A percentile compares a stretch with the other conserved stretches of the same genome.
These are phyloP conservation scores for Abrostola triplasia DNA, from an alignment of 2,888 invertebrate species.

Conservation along the genomic window DNA sequence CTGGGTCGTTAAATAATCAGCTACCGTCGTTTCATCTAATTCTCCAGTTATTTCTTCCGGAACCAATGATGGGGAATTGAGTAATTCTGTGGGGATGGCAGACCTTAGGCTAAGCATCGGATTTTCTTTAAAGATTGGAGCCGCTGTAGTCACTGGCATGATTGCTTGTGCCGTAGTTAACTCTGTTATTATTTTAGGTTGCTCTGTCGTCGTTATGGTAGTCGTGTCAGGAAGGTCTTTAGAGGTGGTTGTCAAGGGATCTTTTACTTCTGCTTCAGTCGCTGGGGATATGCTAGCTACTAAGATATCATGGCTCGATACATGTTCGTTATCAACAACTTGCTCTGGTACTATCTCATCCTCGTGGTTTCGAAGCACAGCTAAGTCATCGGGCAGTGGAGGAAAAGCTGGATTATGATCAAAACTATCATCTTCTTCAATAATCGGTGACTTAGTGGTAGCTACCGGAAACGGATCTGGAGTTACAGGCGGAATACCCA, in stretches of 20 bases:
- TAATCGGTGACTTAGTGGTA: slow-evolving; percentile 71
- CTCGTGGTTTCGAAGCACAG: slow-evolving; percentile 77
- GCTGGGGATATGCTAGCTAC: slow-evolving; percentile 60
- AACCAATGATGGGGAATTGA: slow-evolving; percentile 70
- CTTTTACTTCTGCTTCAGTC: slow-evolving; percentile 52
- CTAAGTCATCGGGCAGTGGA: slow-evolving; percentile 82
- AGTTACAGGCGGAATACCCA: slow-evolving; percentile 64
- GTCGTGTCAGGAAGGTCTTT: slow-evolving; percentile 59
- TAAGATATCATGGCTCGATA: slow-evolving; percentile 64
- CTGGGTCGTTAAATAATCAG: slow-evolving; percentile 12
- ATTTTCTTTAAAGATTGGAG: slow-evolving; percentile 65
- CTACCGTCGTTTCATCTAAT: slow-evolving; percentile 57
- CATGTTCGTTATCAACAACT: slow-evolving; percentile 65
- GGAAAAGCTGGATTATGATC: slow-evolving; percentile 85
- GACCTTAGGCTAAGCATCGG: slow-evolving; percentile 78
- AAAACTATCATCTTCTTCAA: slow-evolving; percentile 81
- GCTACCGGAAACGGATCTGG: slow-evolving; percentile 59
- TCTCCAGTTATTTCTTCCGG: slow-evolving; percentile 70
- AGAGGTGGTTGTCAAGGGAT: slow-evolving; percentile 60
- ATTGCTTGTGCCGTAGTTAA: slow-evolving; percentile 52
- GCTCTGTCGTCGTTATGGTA: slow-evolving; percentile 60
- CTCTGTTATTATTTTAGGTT: slow-evolving; percentile 54
- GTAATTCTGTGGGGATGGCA: slow-evolving; percentile 77
- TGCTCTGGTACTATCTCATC: slow-evolving; percentile 79
- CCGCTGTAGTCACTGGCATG: slow-evolving; percentile 53